Evolutionary conservation across 2,797 vertebrate species (phyloP), one percentile per base, ranked within the genome.

Genomic region (Enteromius paludinosus): DNA sequence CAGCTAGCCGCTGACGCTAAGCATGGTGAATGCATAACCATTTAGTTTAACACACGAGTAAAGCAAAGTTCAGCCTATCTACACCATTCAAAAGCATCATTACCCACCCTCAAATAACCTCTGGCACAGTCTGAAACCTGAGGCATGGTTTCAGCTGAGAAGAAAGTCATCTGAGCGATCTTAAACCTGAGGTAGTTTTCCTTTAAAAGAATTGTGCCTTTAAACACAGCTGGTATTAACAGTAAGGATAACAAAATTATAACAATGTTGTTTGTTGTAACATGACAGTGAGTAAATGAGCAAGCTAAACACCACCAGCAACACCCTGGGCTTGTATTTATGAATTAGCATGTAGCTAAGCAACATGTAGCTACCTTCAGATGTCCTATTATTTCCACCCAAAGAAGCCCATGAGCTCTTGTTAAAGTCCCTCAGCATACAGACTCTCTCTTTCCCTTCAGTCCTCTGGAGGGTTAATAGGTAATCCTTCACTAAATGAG

Each of bases 401-500:
- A 66, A 12, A 38, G 59, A 71, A 82, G 80, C 66, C 35, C 45
- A 56, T 73, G 84, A 77, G 79, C 81, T 61, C 65, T 86, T 75
- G 61, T 66, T 81, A 61, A 86, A 86, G 83, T 86, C 68, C 83
- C 71, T 83, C 61, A 81, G 81, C 78, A 88, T 83, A 81, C 83
- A 81, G 72, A 62, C 28, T 83, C 82, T 82, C 84, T 56, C 79
- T 77, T 82, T 84, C 65, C 76, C 12, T 43, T 20, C 56, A 20
- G 88, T 83, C 87, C 87, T 84, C 84, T 88, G 85, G 86, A 87
- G 93, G 91, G 92, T 90, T 94, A 88, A 89, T 89, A 91, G 91
- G 79, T 93, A 94, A 94, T 91, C 92, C 89, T 90, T 90, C 91
- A 91, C 92, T 93, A 94, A 93, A 93, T 92, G 89, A 59, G 84